A percentile compares a stretch with the other conserved stretches of the same genome.
phyloP scores from a whole-genome alignment of 2,888 invertebrate genomes.

The Bembecia ichneumoniformis region DNA sequence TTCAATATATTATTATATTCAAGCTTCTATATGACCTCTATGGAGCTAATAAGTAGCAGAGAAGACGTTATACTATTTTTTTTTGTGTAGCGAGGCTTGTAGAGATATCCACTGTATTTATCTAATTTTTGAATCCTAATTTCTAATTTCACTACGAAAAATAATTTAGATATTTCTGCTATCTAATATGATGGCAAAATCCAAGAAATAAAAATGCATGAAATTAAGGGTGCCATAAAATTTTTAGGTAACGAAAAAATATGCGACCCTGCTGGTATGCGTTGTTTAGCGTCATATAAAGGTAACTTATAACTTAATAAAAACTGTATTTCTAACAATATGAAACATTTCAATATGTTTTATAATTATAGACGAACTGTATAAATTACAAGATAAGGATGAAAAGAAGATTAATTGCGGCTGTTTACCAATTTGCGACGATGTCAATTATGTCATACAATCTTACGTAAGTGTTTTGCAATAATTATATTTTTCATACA shows the following conservation, averaged over 20 bases:
- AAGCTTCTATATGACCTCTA: no score
- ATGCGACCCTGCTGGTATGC: slow-evolving; percentile 75
- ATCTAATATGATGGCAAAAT: no score
- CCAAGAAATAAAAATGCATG: no score
- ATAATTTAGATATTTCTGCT: no score
- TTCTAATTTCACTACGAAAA: no score
- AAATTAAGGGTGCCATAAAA: neutral
- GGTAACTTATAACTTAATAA: slow-evolving; percentile 33
- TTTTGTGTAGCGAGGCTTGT: no score
- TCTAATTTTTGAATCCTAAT: no score
- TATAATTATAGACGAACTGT: slow-evolving; percentile 59
- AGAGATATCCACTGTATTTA: no score
- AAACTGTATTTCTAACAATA: neutral
- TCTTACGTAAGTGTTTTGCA: slow-evolving; percentile 66
- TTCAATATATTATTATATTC: no score
- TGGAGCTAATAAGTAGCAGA: no score
- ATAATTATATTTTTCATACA: neutral
- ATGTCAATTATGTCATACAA: slow-evolving; percentile 78
- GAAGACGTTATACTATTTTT: no score
- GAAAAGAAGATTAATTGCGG: slow-evolving; percentile 73
- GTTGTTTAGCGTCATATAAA: slow-evolving; percentile 73
- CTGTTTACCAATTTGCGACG: slow-evolving; percentile 79
- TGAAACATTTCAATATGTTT: neutral
- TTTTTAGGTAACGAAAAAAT: slow-evolving; percentile 65
- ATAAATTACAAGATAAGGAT: slow-evolving; percentile 57